Conservation (phyloP, 1,140 invertebrate species). For the Lasioglossum baleicum region DNA sequence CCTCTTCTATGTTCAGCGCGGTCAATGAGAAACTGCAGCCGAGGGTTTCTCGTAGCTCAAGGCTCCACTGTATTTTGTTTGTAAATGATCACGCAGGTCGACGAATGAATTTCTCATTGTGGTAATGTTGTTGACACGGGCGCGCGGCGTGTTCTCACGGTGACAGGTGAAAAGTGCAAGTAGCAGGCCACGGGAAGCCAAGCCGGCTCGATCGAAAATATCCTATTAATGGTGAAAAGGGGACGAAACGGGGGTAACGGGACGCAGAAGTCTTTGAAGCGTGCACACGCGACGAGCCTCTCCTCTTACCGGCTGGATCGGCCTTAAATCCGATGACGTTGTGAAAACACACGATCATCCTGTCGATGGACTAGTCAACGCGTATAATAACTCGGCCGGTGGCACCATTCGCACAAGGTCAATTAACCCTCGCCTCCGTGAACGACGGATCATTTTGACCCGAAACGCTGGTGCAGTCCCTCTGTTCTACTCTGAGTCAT, state of each 20-base stretch:
- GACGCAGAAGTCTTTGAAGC: constrained; percentile 50
- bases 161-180: constrained; percentile 9
- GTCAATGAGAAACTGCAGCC: too few relatives aligned
- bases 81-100: too few relatives aligned
- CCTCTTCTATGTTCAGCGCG: too few relatives aligned
- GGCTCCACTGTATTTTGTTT: too few relatives aligned
- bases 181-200: constrained; percentile 22
- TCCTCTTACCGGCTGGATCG: not conserved
- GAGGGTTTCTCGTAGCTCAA: too few relatives aligned
- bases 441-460: too few relatives aligned
- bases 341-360: constrained; percentile 39
- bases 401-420: constrained; percentile 23
- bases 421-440: constrained; percentile 7
- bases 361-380: not conserved
- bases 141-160: too few relatives aligned
- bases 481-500: too few relatives aligned
- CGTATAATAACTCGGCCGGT: constrained; percentile 2
- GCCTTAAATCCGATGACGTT: constrained; percentile 39
- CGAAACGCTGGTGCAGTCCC: too few relatives aligned
- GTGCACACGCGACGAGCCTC: not conserved
- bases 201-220: constrained; percentile 46
- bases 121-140: too few relatives aligned
- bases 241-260: constrained; percentile 13
- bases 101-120: too few relatives aligned
- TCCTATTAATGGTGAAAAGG: constrained; percentile 41